These are phyloP conservation scores for Ovis canadensis DNA, from an alignment of 2,113 vertebrate genomes.

Conservation along the genomic window DNA sequence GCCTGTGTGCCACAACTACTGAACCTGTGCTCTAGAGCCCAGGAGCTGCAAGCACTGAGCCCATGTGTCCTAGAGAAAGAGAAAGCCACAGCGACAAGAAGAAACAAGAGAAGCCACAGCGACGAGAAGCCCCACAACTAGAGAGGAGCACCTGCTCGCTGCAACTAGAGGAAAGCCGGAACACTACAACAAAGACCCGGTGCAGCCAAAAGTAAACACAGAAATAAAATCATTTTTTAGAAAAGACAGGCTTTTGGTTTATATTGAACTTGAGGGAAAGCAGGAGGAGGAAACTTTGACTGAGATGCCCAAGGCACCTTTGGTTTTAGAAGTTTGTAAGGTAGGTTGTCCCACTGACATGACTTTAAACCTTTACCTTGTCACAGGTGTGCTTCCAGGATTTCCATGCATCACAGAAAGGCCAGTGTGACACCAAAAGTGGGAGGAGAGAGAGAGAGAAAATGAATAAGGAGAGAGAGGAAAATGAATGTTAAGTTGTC, in stretches of 20 bases:
- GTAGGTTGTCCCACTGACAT: not conserved
- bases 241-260: not conserved
- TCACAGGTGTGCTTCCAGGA: not conserved
- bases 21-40: not conserved
- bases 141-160: not conserved
- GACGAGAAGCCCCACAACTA: not conserved
- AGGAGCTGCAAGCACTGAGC: not conserved
- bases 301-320: not conserved
- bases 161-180: not conserved
- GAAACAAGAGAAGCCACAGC: not conserved
- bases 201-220: not conserved
- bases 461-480: not conserved
- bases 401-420: not conserved
- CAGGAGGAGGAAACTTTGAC: not conserved
- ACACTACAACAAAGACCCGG: not conserved
- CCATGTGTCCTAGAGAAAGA: not conserved
- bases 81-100: not conserved
- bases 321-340: not conserved
- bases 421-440: not conserved
- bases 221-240: not conserved
- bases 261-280: not conserved
- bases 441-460: not conserved
- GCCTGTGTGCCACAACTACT: not conserved
- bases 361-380: not conserved
- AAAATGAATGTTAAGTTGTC: not conserved